Base-by-base conservation (phyloP, 2,113 vertebrate genomes). In the Peromyscus leucopus region DNA sequence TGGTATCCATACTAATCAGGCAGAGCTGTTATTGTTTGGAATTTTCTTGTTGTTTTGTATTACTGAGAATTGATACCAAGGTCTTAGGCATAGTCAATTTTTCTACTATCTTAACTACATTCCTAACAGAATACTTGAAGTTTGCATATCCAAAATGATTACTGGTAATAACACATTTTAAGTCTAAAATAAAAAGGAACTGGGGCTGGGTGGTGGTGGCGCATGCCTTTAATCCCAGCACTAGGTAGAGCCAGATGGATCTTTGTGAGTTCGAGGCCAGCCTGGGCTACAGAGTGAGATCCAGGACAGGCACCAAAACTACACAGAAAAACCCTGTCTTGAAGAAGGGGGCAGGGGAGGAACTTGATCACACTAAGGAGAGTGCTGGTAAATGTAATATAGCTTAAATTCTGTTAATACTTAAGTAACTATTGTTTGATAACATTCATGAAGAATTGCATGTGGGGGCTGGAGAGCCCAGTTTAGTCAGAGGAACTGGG, bases 351-450 rank as follows among this genome's bases (percentile, higher is more conserved):
- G 42, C 3, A 4, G 42, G 42, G 42, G 42, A 31, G 17, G 17
- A 75, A 72, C 0, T 84, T 67, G 61, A 46, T 8, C n/a, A 93
- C n/a, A 42, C 48, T 94, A 84, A 67, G 19, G 39, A 94, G 46
- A 75, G 51, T 90, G 26, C 22, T 96, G 31, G 11, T 93, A 97
- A 96, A 96, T 61, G 12, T 46, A 92, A 89, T 55, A 85, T 8
- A 95, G 55, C 59, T 89, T 93, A 86, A 93, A 87, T 92, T 86
- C 88, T 96, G 15, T 87, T 84, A 84, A 72, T 51, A 75, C 12
- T 95, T 93, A 89, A 92, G 48, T 89, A 94, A 93, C 76, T 86
- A 80, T 39, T 89, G 87, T 17, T 36, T 78, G 75, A 48, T 78
- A 82, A 8, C 65, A 46, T 31, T 88, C 36, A 74, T 9, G 93